A percentile compares a stretch with the other conserved stretches of the same genome.
Conservation (phyloP, 2,888 invertebrate genomes). For the Perithous albicinctus region DNA sequence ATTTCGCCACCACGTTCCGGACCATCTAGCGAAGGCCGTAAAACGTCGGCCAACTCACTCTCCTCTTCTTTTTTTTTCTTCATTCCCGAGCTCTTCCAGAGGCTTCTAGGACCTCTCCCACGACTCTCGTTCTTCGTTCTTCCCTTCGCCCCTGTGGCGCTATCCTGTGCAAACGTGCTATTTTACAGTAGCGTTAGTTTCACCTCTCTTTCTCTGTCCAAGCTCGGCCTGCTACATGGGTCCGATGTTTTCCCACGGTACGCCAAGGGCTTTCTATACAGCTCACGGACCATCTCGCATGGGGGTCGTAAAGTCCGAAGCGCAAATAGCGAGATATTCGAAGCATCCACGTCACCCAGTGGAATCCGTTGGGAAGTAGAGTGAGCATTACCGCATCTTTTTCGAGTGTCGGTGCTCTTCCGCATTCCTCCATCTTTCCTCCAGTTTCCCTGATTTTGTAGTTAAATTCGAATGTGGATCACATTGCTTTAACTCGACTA, state of each 20-base stretch:
- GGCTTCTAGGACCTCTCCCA: constrained; percentile 35
- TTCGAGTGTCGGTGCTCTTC: background rate
- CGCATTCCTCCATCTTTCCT: background rate
- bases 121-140: constrained; percentile 47
- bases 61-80: constrained; percentile 53
- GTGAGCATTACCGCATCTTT: constrained; percentile 31
- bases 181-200: constrained; percentile 75
- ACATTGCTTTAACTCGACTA: background rate
- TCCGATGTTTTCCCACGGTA: constrained; percentile 22
- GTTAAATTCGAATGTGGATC: background rate
- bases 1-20: constrained; percentile 78
- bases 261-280: constrained; percentile 56
- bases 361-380: constrained; percentile 12
- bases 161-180: constrained; percentile 75
- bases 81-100: background rate
- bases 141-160: constrained; percentile 46
- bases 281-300: constrained; percentile 72
- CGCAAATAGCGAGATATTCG: constrained; percentile 78
- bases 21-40: constrained; percentile 78
- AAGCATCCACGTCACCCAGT: constrained; percentile 72
- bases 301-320: constrained; percentile 78
- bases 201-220: constrained; percentile 32
- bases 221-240: background rate
- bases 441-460: background rate
- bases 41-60: constrained; percentile 75